phyloP scores from a whole-genome alignment of 2,797 vertebrate genomes.

The Rachycentron canadum region DNA sequence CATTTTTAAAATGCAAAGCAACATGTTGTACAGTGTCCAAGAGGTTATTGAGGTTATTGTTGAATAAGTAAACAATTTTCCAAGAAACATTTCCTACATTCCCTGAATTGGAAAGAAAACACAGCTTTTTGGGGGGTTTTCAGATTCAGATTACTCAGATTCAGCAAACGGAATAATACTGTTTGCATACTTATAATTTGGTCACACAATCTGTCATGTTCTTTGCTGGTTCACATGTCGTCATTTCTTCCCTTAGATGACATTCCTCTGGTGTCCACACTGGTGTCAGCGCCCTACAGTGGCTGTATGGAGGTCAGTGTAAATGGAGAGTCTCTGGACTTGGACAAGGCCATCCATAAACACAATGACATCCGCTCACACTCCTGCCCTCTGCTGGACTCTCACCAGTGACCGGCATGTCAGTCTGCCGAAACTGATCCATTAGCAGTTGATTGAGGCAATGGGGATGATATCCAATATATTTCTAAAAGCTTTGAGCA shows the following conservation, averaged over 20 bases:
- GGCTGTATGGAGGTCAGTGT: slow-evolving; percentile 94
- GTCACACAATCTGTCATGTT: slow-evolving; percentile 14
- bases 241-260: slow-evolving; percentile 86
- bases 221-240: slow-evolving; percentile 25
- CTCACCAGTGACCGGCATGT: slow-evolving; percentile 67
- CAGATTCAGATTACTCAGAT: slow-evolving; percentile 14
- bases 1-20: not conserved
- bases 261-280: slow-evolving; percentile 90
- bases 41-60: no score
- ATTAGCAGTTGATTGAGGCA: slow-evolving; percentile 66
- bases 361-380: slow-evolving; percentile 95
- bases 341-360: slow-evolving; percentile 93
- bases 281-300: slow-evolving; percentile 91
- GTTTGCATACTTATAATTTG: not conserved
- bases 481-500: slow-evolving; percentile 59
- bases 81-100: not conserved
- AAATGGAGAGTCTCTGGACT: slow-evolving; percentile 86
- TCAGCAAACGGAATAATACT: slow-evolving; percentile 13
- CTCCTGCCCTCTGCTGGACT: slow-evolving; percentile 91
- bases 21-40: not conserved
- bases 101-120: not conserved
- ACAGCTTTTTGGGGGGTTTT: not conserved
- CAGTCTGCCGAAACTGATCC: slow-evolving; percentile 49
- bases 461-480: slow-evolving; percentile 52
- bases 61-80: slow-evolving; percentile 6